Evolutionary conservation across 2,113 vertebrate species (phyloP), one percentile per base, ranked within the genome.

Genomic region (Pristiophorus japonicus): DNA sequence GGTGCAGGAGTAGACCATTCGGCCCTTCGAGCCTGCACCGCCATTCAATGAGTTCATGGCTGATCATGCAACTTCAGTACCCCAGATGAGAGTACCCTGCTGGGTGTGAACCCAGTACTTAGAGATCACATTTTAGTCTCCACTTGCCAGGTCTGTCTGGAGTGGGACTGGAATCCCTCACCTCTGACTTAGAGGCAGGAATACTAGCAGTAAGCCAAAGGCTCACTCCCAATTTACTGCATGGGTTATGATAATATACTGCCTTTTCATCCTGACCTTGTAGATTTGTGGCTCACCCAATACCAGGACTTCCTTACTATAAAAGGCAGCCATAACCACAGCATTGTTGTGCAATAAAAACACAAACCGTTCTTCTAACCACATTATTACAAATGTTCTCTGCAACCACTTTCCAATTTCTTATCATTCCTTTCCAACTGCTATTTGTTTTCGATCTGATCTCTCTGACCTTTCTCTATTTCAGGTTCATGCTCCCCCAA

Each of bases 321-420:
- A 30, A 65, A 22, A 92, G 2, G 59, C 14, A 63, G 5, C 34
- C 4, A 65, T 63, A 92, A 22, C 30, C 73, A n/a, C 55, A 3
- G 34, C 18, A 38, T 0, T 63, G 20, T 92, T 92, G 59, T 63
- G 88, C n/a, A 92, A 92, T 16, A 38, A 34, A 91, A 90, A 91
- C 55, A 65, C 59, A 63, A 88, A 63, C 55, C 0, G 34, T 38
- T 20, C 88, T 63, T 63, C 88, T 38, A 63, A 92, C 59, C 88
- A 92, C 88, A 92, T 62, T n/a, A 92, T 92, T 92, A 34, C 88
- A 63, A 38, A 65, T 38, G n/a, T 92, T 92, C 88, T 63, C 34
- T 63, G 59, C 34, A 38, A 42, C n/a, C 34, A 65, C 16, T 65
- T 65, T 92, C 34, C 38, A 92, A 81, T 38, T 81, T 4, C 78